Conservation (phyloP, 2,888 invertebrate species). For the Calliopum simillimum region DNA sequence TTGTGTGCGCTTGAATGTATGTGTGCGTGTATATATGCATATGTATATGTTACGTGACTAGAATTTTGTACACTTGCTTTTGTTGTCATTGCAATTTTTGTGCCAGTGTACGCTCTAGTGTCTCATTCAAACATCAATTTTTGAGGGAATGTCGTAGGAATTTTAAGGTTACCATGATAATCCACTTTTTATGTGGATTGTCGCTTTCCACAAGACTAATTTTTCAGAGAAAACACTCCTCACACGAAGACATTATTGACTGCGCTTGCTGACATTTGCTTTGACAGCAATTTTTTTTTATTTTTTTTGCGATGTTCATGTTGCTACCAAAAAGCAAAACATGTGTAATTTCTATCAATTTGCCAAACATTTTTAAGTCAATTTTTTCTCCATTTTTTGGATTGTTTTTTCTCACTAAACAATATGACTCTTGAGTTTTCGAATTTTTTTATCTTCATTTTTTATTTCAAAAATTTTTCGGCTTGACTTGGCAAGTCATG, state of each 20-base stretch:
- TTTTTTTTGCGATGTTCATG: neutral
- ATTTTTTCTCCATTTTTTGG: neutral
- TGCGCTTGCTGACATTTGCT: conserved; percentile 6
- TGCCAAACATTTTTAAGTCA: neutral
- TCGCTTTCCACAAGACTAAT: conserved; percentile 16
- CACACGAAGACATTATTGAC: neutral
- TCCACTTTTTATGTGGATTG: neutral
- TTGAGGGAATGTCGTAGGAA: neutral
- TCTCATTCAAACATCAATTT: neutral
- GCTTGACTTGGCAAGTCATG: neutral
- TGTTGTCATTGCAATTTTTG: neutral
- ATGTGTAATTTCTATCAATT: conserved; percentile 30
- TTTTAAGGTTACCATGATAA: neutral
- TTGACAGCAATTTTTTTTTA: conserved; percentile 3
- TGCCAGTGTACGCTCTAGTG: neutral
- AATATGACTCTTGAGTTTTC: no score
- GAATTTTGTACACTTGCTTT: neutral
- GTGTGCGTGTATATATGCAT: neutral
- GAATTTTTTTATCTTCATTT: neutral
- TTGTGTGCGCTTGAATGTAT: no score
- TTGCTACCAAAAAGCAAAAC: neutral
- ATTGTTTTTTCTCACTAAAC: neutral
- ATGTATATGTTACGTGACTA: conserved; percentile 25
- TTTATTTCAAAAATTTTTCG: neutral
- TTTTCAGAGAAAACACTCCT: conserved; percentile 8